These are phyloP conservation scores for Potamarius usumacintae DNA, from an alignment of 2,113 vertebrate species.

Conservation along the genomic window DNA sequence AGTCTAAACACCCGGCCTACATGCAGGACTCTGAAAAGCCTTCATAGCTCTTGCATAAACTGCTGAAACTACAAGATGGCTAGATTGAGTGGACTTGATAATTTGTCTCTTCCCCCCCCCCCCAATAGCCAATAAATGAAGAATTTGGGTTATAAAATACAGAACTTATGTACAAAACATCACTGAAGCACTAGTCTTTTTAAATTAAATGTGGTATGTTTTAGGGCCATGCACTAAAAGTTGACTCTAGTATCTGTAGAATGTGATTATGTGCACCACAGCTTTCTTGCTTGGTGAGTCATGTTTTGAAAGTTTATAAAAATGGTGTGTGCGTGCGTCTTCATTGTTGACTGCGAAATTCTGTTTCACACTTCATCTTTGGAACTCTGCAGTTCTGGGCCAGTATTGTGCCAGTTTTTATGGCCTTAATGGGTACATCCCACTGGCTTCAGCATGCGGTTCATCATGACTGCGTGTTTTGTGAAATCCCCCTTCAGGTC, in stretches of 20 bases:
- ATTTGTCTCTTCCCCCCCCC: too few species aligned
- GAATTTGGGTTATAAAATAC: neutral
- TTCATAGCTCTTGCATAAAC: slow-evolving; percentile 2
- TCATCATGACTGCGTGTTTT: neutral
- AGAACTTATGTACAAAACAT: neutral
- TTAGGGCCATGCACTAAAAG: neutral
- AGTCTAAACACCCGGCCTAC: neutral
- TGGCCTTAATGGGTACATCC: neutral
- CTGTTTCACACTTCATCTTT: neutral
- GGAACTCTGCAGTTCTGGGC: too few species aligned
- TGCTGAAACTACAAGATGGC: neutral
- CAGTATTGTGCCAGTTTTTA: too few species aligned
- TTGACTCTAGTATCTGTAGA: neutral
- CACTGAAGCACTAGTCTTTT: too few species aligned
- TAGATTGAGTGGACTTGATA: neutral
- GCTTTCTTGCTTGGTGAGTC: neutral
- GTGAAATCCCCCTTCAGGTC: neutral
- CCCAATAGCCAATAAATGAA: too few species aligned
- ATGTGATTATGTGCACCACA: neutral
- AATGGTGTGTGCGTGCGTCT: too few species aligned
- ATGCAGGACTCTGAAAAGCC: neutral
- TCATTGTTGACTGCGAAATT: neutral
- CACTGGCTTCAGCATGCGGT: neutral
- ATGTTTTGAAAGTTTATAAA: too few species aligned
- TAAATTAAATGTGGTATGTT: neutral